These are phyloP conservation scores for Trichopoda pennipes DNA, from an alignment of 2,888 invertebrate species.

Conservation along the genomic window DNA sequence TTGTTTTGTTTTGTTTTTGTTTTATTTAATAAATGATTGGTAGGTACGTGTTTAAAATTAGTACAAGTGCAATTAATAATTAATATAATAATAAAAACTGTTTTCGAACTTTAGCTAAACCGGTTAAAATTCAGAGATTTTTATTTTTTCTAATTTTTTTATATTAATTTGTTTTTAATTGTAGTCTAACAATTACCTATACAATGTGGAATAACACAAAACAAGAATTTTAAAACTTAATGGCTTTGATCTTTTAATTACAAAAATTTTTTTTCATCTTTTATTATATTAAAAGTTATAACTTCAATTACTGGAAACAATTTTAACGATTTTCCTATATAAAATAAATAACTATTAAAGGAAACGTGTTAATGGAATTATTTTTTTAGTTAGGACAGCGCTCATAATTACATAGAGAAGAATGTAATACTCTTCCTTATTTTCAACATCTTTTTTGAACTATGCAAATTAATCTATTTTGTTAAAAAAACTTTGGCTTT, in stretches of 20 bases:
- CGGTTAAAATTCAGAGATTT: slow-evolving; percentile 21
- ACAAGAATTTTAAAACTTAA: slow-evolving; percentile 13
- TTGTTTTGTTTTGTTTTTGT: not conserved
- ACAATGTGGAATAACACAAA: slow-evolving; percentile 43
- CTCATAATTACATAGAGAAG: no score
- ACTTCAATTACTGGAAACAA: slow-evolving; percentile 8
- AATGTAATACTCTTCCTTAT: no score
- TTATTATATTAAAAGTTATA: slow-evolving; percentile 11
- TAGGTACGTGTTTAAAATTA: not conserved
- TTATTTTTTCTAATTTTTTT: slow-evolving; percentile 9
- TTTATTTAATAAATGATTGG: no score
- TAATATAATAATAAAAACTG: slow-evolving; percentile 40
- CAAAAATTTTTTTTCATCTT: slow-evolving; percentile 6
- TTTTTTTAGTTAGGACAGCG: no score
- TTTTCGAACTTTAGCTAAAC: slow-evolving; percentile 36
- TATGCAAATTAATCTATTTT: no score
- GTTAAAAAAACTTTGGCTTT: no score
- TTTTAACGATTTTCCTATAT: slow-evolving; percentile 25
- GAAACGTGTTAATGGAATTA: no score
- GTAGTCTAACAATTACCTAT: slow-evolving; percentile 50
- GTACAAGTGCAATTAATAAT: not conserved
- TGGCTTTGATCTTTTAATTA: slow-evolving; percentile 44
- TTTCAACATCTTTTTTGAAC: no score
- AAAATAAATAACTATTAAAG: no score
- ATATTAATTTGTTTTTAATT: slow-evolving; percentile 57